Evolutionary conservation across 2,797 vertebrate genomes (phyloP), one percentile per base, ranked within the genome.

Genomic region (Lophius americanus): DNA sequence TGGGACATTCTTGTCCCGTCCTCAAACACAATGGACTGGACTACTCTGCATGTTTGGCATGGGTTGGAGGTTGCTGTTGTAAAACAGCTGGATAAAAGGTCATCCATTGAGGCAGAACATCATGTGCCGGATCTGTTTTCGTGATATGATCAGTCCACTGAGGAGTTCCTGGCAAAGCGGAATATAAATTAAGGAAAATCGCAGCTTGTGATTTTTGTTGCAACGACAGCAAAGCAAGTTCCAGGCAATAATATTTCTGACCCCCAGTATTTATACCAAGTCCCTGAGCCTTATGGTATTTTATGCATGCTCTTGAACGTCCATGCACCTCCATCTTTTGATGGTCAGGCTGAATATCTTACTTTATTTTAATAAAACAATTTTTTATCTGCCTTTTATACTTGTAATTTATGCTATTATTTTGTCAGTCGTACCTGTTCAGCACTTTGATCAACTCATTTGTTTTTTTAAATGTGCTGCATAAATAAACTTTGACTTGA

Each of bases 141-240:
- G 66, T 60, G n/a, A 76, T 73, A 64, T 60, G n/a, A 76, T 73
- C 71, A 69, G 52, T 74, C 68, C 64, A 39, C 41, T 65, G 54
- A 70, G 52, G 54, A 64, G 60, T 78, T 74, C 47, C 73, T 65
- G 35, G 59, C 61, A 79, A 79, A 78, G 65, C 76, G 47, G 47
- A 52, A 79, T 71, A 67, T 14, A 60, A 55, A 46, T 52, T 65
- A 1, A 54, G 46, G 48, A 4, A 64, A 76, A 81, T 59, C 59
- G 56, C 46, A 55, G 55, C 64, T 60, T 74, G 61, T 63, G 66
- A 69, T 65, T 63, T 23, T 68, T 68, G 63, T 66, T 62, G 62
- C 64, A 43, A 36, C 35, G 11, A 64, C 55, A 36, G 11, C 55
- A 42, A 65, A 51, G 47, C 38, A 69, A 73, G 70, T 76, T 56